Evolutionary conservation across 2,888 invertebrate genomes (phyloP), one percentile per base, ranked within the genome.

Genomic region (Brenthis hecate): DNA sequence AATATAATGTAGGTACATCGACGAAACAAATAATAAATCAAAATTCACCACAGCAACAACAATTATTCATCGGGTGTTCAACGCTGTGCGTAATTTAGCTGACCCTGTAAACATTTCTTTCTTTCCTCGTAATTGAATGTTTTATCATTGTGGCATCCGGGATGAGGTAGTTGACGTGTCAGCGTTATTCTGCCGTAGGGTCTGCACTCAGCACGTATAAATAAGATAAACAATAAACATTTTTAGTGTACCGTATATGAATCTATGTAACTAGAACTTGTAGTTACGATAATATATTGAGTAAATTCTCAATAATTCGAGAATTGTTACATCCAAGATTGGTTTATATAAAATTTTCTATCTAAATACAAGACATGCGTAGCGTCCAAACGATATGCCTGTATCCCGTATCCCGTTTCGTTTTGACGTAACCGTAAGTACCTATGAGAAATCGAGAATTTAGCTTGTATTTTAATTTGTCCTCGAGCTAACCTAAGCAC

Each of bases 71-170:
- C 51, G 51, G n/a, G 16, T 53, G 11, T 16, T 53, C 6, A 11
- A 53, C 51, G 8, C 32, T 51, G 32, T 19, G 36, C 32, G 61
- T 62, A 50, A 62, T 56, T 36, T 48, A 23, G 56, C 57, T 64
- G 68, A 68, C 48, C 57, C 56, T 58, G 57, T 61, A 66, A 70
- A 75, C 70, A 72, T 71, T 72, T 72, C 68, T 72, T 72, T 68
- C 67, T 69, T 75, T 75, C 71, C 68, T 73, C 72, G 68, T 76
- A 76, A 75, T 73, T 74, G 72, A 65, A 72, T 61, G 68, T 65
- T 61, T 74, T 75, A 74, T 75, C 75, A 69, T 71, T 60, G 66
- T 66, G 54, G 71, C 75, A 75, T 76, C 75, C 76, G 72, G 72
- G 71, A 71, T 60, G 72, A 66, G 66, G 61, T 65, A 56, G 70